Evolutionary conservation across 2,797 vertebrate species (phyloP).

Genomic region (Coranthus polyacanthus): DNA sequence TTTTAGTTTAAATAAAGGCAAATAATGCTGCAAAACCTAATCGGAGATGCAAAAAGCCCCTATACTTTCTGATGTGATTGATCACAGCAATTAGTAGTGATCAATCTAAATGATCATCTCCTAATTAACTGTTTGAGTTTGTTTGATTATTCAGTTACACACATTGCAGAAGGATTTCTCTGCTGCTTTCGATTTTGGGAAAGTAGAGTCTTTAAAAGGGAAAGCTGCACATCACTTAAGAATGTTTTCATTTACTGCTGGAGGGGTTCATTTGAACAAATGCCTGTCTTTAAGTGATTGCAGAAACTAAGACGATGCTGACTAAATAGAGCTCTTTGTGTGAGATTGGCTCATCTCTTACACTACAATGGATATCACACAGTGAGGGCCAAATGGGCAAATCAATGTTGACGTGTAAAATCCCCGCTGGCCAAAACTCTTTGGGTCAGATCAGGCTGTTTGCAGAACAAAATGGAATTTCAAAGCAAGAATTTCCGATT

Average conservation of each 20-base stretch:
- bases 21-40: background rate
- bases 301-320: constrained; percentile 55
- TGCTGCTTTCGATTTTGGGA: constrained; percentile 24
- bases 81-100: constrained; percentile 29
- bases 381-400: constrained; percentile 35
- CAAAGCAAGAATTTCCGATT: constrained; percentile 72
- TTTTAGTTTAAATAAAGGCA: constrained; percentile 4
- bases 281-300: constrained; percentile 64
- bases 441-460: constrained; percentile 50
- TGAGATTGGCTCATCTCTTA: constrained; percentile 55
- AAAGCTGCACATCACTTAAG: constrained; percentile 45
- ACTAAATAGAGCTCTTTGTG: constrained; percentile 58
- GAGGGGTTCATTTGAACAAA: constrained; percentile 55
- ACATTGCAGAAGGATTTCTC: constrained; percentile 2
- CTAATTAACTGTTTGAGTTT: constrained; percentile 29
- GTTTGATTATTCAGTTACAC: constrained; percentile 22
- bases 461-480: constrained; percentile 65
- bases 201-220: constrained; percentile 29
- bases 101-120: constrained; percentile 38
- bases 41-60: background rate
- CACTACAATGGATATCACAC: constrained; percentile 44
- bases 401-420: constrained; percentile 56
- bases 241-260: constrained; percentile 59
- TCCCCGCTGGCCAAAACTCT: constrained; percentile 46
- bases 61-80: background rate